These are phyloP conservation scores for Bagarius yarrelli DNA, from an alignment of 2,113 vertebrate genomes.

Conservation along the genomic window DNA sequence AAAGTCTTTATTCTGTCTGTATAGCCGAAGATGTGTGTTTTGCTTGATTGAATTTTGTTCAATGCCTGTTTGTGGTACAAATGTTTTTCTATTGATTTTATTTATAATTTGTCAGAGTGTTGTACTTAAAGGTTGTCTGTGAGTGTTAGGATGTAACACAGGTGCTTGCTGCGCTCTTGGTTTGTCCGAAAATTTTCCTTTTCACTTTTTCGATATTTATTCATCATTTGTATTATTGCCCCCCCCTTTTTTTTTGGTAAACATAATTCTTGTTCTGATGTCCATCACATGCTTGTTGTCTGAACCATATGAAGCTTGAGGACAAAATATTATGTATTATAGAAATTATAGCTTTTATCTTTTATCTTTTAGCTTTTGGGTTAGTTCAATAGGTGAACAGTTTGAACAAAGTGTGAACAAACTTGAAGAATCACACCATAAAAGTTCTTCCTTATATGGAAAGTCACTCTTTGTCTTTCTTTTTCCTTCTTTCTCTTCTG, in stretches of 20 bases:
- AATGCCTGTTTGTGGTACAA: slow-evolving; percentile 25
- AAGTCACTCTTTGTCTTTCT: slow-evolving; percentile 38
- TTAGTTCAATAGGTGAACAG: not conserved
- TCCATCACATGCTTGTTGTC: slow-evolving; percentile 25
- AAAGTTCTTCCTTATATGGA: not conserved
- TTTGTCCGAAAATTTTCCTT: not conserved
- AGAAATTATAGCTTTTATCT: not conserved
- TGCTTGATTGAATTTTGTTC: not conserved
- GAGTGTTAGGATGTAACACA: not conserved
- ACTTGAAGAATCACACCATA: not conserved
- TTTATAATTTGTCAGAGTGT: slow-evolving; percentile 17
- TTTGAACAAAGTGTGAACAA: not conserved
- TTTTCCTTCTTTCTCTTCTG: slow-evolving; percentile 18
- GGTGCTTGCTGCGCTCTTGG: not conserved
- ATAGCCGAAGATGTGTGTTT: slow-evolving; percentile 10
- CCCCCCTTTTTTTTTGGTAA: not conserved
- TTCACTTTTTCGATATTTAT: slow-evolving; percentile 1
- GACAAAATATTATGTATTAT: not conserved
- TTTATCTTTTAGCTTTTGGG: not conserved
- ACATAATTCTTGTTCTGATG: slow-evolving; percentile 9
- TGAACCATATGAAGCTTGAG: not conserved
- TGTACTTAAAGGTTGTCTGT: slow-evolving; percentile 8
- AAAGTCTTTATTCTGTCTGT: slow-evolving; percentile 13
- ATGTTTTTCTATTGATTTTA: slow-evolving; percentile 17
- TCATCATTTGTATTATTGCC: slow-evolving; percentile 11